phyloP scores from a whole-genome alignment of 2,113 vertebrate species.

The Scomber japonicus region DNA sequence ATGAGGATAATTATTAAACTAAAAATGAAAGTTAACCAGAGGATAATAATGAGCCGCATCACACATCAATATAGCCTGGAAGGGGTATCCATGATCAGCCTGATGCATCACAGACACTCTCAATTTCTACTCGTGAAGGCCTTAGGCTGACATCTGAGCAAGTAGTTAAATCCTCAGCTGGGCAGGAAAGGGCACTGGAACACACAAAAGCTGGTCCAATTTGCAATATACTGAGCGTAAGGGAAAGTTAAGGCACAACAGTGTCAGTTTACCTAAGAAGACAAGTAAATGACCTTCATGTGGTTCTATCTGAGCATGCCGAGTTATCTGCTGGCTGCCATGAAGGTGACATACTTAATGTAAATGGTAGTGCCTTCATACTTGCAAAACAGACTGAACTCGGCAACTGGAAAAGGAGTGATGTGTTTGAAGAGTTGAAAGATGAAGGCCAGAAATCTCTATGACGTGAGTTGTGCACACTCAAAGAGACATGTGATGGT shows the following conservation, averaged over 20 bases:
- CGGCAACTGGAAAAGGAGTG: neutral
- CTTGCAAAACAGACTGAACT: too few species aligned
- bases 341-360: neutral
- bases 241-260: neutral
- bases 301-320: neutral
- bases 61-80: neutral
- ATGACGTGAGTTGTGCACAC: too few species aligned
- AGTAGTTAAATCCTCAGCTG: conserved; percentile 9
- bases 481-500: too few species aligned
- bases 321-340: neutral
- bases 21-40: too few species aligned
- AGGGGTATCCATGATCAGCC: neutral
- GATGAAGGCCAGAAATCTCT: too few species aligned
- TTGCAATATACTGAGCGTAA: conserved; percentile 13
- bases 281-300: conserved; percentile 4
- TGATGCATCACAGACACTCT: neutral
- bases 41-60: too few species aligned
- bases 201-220: conserved; percentile 38
- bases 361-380: too few species aligned
- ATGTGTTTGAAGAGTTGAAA: too few species aligned
- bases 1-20: too few species aligned
- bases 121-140: neutral
- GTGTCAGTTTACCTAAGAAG: conserved; percentile 17
- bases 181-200: conserved; percentile 28
- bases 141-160: conserved; percentile 9